A percentile compares a stretch with the other conserved stretches of the same genome.
These are phyloP conservation scores for Charadrius vociferus DNA, from an alignment of 2,113 vertebrate species.

Conservation along the genomic window DNA sequence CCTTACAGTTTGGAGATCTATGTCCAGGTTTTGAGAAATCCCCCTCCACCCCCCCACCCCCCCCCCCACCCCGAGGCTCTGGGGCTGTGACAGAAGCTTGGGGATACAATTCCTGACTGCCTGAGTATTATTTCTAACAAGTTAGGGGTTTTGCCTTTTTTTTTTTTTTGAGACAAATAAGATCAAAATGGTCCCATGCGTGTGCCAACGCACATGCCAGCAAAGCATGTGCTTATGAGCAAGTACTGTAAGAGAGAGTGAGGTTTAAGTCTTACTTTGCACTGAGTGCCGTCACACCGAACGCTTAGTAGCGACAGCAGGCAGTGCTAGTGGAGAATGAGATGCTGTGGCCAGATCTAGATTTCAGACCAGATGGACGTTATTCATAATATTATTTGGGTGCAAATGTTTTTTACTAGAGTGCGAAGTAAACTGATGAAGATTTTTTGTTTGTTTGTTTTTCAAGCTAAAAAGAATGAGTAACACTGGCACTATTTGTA, in stretches of 20 bases:
- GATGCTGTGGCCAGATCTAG: not conserved
- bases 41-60: too few species aligned
- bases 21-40: not conserved
- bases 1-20: not conserved
- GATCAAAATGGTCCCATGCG: not conserved
- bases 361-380: constrained; percentile 37
- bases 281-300: not conserved
- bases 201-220: not conserved
- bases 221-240: not conserved
- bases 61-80: too few species aligned
- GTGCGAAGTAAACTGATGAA: constrained; percentile 46
- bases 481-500: not conserved
- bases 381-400: constrained; percentile 5
- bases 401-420: not conserved
- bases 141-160: not conserved
- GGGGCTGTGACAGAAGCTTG: not conserved
- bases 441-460: not conserved
- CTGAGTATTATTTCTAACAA: not conserved
- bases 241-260: accelerated
- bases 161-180: not conserved
- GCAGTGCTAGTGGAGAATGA: not conserved
- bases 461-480: not conserved
- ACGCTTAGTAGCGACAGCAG: not conserved
- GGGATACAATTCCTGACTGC: not conserved
- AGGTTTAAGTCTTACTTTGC: not conserved